A percentile compares a stretch with the other conserved stretches of the same genome.
phyloP scores from a whole-genome alignment of 2,888 invertebrate species.

The Himalopsyche japonica region DNA sequence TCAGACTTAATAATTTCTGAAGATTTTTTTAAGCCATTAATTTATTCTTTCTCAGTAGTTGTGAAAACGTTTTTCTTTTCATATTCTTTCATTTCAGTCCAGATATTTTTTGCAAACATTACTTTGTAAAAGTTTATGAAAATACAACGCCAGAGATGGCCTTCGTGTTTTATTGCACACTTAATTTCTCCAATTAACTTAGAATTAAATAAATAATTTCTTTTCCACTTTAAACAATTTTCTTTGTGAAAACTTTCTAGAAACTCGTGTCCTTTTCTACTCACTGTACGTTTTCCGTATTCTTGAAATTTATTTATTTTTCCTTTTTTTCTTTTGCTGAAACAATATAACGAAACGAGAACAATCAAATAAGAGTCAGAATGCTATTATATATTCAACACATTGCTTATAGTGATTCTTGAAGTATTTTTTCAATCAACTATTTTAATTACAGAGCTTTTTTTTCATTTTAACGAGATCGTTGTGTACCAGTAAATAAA shows the following conservation, averaged over 20 bases:
- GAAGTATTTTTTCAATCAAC: too few relatives aligned
- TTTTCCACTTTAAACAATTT: not conserved
- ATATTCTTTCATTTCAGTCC: not conserved
- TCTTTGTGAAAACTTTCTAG: not conserved
- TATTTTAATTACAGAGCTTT: too few relatives aligned
- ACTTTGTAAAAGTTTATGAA: not conserved
- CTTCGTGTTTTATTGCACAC: not conserved
- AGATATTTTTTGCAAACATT: not conserved
- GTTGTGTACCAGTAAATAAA: too few relatives aligned
- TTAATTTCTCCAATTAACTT: not conserved
- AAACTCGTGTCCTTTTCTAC: not conserved
- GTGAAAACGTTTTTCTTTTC: not conserved
- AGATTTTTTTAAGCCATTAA: not conserved
- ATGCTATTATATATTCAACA: too few relatives aligned
- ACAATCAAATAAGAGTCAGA: too few relatives aligned
- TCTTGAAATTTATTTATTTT: too few relatives aligned
- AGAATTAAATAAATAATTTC: not conserved
- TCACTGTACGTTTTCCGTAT: not conserved
- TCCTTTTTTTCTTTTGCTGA: too few relatives aligned
- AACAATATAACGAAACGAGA: too few relatives aligned
- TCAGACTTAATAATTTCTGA: not conserved
- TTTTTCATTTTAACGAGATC: too few relatives aligned
- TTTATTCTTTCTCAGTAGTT: not conserved
- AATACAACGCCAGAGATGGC: not conserved
- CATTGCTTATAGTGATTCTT: too few relatives aligned